A percentile compares a stretch with the other conserved stretches of the same genome.
phyloP scores from a whole-genome alignment of 92 coral and sea anemone species.

The Epizoanthus illoricatus region DNA sequence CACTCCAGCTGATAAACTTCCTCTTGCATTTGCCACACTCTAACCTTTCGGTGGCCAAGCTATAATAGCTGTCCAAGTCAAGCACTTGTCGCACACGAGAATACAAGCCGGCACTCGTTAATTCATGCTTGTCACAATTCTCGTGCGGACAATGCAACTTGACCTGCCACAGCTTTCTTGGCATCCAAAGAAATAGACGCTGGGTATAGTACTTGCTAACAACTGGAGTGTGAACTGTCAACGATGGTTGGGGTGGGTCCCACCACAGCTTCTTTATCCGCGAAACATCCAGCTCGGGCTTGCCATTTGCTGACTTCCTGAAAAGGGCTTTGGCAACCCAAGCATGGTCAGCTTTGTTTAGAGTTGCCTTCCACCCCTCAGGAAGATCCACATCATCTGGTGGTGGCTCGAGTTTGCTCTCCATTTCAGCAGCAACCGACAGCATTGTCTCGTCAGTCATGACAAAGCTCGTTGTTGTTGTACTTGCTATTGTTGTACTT shows the following conservation, averaged over 20 bases:
- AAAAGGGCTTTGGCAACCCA: constrained; percentile 59
- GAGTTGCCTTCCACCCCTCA: constrained; percentile 44
- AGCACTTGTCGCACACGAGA: constrained; percentile 38
- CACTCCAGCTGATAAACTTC: constrained; percentile 63
- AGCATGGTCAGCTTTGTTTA: constrained; percentile 49
- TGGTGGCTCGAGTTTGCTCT: too few species aligned
- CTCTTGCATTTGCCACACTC: constrained; percentile 12
- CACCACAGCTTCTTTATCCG: constrained; percentile 53
- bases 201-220: constrained; percentile 28
- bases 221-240: constrained; percentile 20
- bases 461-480: too few species aligned
- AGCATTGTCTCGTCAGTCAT: too few species aligned
- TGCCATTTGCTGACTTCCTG: constrained; percentile 39
- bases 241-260: constrained; percentile 48
- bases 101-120: constrained; percentile 46
- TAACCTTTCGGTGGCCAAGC: constrained; percentile 32
- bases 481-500: too few species aligned
- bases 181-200: constrained; percentile 49
- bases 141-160: not conserved
- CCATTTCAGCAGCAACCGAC: too few species aligned
- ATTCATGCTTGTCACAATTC: constrained; percentile 24
- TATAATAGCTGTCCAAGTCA: constrained; percentile 24
- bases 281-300: constrained; percentile 46
- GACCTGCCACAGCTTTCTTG: constrained; percentile 36
- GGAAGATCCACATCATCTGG: constrained; percentile 3